Evolutionary conservation across 1,140 invertebrate genomes (phyloP).

Genomic region (Drosophila nannoptera): DNA sequence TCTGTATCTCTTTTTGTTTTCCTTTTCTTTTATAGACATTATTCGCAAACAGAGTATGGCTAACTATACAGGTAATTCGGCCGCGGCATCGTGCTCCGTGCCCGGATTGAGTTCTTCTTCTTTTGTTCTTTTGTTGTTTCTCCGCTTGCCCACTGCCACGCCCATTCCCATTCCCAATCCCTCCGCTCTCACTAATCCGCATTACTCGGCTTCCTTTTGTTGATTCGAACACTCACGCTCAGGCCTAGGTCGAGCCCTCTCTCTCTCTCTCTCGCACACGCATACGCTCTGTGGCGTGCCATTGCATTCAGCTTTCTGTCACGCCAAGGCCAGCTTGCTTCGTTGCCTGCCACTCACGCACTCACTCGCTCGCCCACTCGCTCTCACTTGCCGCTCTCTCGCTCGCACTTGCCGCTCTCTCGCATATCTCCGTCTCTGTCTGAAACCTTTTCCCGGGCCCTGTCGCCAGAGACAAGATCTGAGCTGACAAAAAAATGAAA

Average conservation of each 20-base stretch:
- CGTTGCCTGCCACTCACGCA: no score
- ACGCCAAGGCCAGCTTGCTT: background rate
- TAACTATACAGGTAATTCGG: conserved; percentile 69
- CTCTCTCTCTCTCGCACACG: conserved; percentile 1
- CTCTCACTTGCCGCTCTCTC: no score
- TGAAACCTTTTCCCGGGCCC: no score
- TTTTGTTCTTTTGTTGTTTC: conserved; percentile 24
- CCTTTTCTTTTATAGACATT: conserved; percentile 78
- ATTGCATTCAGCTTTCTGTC: conserved; percentile 15
- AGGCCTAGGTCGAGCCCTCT: background rate
- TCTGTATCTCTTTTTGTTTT: conserved; percentile 58
- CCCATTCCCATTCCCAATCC: background rate
- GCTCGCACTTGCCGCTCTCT: no score
- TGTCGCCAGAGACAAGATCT: no score
- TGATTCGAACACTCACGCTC: no score
- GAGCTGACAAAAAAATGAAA: no score
- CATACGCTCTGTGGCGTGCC: background rate
- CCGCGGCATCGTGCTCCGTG: conserved; percentile 17
- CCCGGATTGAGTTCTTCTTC: conserved; percentile 24
- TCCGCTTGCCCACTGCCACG: conserved; percentile 4
- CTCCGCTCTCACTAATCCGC: background rate
- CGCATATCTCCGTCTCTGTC: no score
- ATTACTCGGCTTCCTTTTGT: background rate
- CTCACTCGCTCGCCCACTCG: no score
- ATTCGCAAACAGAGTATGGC: conserved; percentile 79